Percentiles rank a stretch among this genome's conserved stretches.
These are phyloP conservation scores for Chaetorhynchus papuensis DNA, from an alignment of 2,113 vertebrate genomes.

Conservation along the genomic window DNA sequence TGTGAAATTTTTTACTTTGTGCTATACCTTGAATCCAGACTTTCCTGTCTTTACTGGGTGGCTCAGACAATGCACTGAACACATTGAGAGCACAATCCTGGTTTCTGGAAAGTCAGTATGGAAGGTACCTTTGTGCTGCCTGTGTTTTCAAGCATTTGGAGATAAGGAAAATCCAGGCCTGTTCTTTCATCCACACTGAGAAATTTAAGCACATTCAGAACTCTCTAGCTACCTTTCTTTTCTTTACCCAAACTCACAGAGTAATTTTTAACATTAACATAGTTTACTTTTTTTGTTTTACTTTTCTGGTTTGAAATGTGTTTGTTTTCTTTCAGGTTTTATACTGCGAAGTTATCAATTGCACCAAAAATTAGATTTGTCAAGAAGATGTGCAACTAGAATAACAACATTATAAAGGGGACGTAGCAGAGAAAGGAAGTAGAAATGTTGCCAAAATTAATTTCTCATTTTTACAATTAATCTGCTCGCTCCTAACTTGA, in stretches of 20 bases:
- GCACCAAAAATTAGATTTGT: neutral
- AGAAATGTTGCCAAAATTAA: neutral
- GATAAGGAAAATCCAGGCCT: neutral
- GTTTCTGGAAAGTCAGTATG: neutral
- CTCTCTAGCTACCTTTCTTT: neutral
- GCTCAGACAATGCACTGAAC: neutral
- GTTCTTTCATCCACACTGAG: neutral
- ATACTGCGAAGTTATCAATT: neutral
- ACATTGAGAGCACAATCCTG: neutral
- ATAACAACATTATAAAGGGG: neutral
- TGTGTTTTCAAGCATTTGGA: neutral
- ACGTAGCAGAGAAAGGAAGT: neutral
- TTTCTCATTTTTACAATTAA: neutral
- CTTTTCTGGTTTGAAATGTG: neutral
- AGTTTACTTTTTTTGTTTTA: neutral
- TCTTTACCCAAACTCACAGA: neutral
- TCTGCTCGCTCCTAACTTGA: neutral
- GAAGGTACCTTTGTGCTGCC: neutral
- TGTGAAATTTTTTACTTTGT: neutral
- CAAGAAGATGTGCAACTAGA: neutral
- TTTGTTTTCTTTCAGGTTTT: neutral
- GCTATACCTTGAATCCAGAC: neutral
- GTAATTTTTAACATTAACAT: neutral
- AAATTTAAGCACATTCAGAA: neutral
- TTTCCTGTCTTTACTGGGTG: neutral